Evolutionary conservation across 1,140 invertebrate genomes (phyloP).

Genomic region (Zaprionus davidi): DNA sequence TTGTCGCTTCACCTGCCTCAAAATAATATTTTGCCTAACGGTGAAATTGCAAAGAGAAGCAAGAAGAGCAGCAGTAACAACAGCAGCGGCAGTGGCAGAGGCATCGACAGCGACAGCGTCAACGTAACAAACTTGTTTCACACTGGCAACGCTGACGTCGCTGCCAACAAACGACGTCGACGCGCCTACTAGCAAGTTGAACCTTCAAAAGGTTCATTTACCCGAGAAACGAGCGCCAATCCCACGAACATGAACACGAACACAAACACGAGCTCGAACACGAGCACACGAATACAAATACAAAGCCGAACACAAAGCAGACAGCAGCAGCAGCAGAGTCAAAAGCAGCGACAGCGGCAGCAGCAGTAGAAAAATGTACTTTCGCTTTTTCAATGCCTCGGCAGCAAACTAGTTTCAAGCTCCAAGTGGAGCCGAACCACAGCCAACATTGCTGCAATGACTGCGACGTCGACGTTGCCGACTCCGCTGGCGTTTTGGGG

Average conservation of each 20-base stretch:
- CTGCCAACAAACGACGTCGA: constrained; percentile 27
- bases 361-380: constrained; percentile 78
- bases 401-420: constrained; percentile 80
- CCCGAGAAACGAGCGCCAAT: constrained; percentile 48
- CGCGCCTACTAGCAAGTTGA: constrained; percentile 78
- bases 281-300: constrained; percentile 6
- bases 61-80: constrained; percentile 28
- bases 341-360: constrained; percentile 9
- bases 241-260: constrained; percentile 23
- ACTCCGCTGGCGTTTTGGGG: constrained; percentile 49
- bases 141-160: constrained; percentile 34
- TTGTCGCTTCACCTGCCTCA: constrained; percentile 66
- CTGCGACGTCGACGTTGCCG: constrained; percentile 2
- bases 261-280: constrained; percentile 1
- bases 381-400: constrained; percentile 84
- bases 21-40: constrained; percentile 62
- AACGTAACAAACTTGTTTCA: constrained; percentile 83
- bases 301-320: constrained; percentile 12
- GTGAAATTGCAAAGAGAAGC: constrained; percentile 76
- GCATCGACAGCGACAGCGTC: constrained; percentile 29
- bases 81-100: constrained; percentile 12
- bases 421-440: constrained; percentile 44
- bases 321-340: background rate
- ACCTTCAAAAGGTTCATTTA: constrained; percentile 84
- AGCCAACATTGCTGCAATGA: constrained; percentile 60